Evolutionary conservation across 1,140 invertebrate species (phyloP).

Genomic region (Dysdera silvatica): DNA sequence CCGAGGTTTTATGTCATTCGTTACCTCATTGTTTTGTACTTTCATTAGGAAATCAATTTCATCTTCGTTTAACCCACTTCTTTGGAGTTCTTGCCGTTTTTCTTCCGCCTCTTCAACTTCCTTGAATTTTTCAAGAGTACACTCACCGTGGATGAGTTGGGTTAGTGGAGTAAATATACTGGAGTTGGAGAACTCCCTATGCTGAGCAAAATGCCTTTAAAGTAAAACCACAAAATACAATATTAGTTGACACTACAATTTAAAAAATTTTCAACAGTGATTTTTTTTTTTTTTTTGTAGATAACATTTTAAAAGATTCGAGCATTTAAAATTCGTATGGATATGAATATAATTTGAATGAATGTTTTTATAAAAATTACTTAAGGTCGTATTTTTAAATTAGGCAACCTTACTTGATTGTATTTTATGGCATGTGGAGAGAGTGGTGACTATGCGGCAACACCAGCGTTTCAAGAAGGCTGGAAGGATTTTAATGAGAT

Average conservation of each 20-base stretch:
- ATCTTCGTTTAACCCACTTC: slow-evolving; percentile 16
- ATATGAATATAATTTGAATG: background rate
- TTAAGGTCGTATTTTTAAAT: background rate
- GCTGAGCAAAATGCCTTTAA: slow-evolving; percentile 16
- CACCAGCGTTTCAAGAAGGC: too few species aligned
- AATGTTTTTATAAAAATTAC: background rate
- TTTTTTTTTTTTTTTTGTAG: background rate
- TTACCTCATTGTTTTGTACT: too few species aligned
- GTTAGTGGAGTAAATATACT: slow-evolving; percentile 15
- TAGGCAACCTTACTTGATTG: too few species aligned
- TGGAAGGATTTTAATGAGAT: too few species aligned
- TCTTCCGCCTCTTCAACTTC: slow-evolving; percentile 9
- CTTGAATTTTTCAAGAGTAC: slow-evolving; percentile 9
- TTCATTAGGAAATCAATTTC: slow-evolving; percentile 19
- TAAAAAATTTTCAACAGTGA: background rate
- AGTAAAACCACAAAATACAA: background rate
- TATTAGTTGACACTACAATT: too few species aligned
- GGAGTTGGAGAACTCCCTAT: slow-evolving; percentile 5
- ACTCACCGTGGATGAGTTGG: background rate
- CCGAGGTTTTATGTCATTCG: too few species aligned
- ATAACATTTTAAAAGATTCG: background rate
- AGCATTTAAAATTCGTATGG: background rate
- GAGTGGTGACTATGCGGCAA: too few species aligned
- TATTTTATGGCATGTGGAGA: too few species aligned
- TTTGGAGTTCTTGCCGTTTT: slow-evolving; percentile 12